Evolutionary conservation across 2,797 vertebrate species (phyloP), one percentile per base, ranked within the genome.

Genomic region (Hephaestus fuliginosus): DNA sequence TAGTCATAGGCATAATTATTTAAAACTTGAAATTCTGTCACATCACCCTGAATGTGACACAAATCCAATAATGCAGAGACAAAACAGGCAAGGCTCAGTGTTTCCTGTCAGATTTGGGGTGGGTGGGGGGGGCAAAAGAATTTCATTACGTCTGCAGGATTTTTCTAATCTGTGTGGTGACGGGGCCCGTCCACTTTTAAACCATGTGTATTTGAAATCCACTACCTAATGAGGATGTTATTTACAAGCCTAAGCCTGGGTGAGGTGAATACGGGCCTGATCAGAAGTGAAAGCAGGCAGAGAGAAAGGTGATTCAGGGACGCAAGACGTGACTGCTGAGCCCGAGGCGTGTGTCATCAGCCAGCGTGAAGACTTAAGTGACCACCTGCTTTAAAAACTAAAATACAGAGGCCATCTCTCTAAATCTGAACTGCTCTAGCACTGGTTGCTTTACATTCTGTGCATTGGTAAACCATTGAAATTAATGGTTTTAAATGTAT

Each of bases 21-120:
- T 75, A 14, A 63, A 70, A 49, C 20, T 48, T 66, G 39, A 74
- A 70, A 58, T 46, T 57, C 17, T 36, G 43, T 76, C 73, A 57
- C 60, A 58, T 70, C 43, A 22, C 30, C 43, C 58, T 71, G 64
- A 85, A 79, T 70, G 76, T 60, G 76, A 85, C 71, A 56, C 14
- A 85, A 89, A 87, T 86, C 72, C 70, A 53, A 25, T 74, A 74
- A 83, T 25, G 52, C 12, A 51, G 46, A 82, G 55, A 80, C 28
- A 68, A 80, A 81, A 76, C 70, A 83, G 55, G 61, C 33, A 63
- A 30, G 20, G 48, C 80, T 81, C 82, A 69, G 61, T 66, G 72
- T 69, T 57, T 69, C 70, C 71, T 64, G 65, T 66, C 61, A 62
- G 43, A 68, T 81, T 75, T 73, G 7, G 67, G 25, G 25, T 25